Evolutionary conservation across 2,113 vertebrate genomes (phyloP).

Genomic region (Aviceda subcristata): DNA sequence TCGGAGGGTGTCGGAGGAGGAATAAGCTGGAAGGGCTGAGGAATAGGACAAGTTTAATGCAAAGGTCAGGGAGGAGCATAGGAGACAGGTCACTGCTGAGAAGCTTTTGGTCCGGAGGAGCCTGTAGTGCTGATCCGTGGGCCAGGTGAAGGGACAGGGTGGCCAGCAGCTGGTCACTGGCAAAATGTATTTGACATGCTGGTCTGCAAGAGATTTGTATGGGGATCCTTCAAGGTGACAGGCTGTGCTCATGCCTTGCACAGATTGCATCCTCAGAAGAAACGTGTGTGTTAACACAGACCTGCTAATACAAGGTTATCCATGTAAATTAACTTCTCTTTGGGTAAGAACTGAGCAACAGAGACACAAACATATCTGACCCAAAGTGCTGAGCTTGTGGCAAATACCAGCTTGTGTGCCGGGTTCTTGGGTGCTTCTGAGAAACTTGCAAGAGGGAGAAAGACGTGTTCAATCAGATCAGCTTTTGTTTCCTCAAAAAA

Average conservation of each 20-base stretch:
- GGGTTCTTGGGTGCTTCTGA: rapidly evolving
- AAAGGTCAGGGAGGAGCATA: not conserved
- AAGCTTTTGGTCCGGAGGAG: not conserved
- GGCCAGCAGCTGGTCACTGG: not conserved
- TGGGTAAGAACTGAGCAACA: not conserved
- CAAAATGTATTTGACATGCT: not conserved
- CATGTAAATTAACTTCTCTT: not conserved
- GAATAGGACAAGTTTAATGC: not conserved
- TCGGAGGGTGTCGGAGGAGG: not conserved
- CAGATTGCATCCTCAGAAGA: not conserved
- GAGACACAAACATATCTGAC: not conserved
- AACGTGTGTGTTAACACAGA: rapidly evolving
- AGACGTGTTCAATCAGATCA: not conserved
- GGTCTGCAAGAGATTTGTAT: not conserved
- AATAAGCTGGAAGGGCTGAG: not conserved
- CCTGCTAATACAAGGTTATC: not conserved
- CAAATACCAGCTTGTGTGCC: not conserved
- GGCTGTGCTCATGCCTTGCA: rapidly evolving
- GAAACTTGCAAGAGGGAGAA: not conserved
- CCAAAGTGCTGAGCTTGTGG: not conserved
- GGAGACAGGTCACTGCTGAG: not conserved
- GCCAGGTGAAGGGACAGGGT: no score
- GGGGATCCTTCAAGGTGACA: not conserved
- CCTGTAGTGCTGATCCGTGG: not conserved
- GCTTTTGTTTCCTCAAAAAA: not conserved